These are phyloP conservation scores for Parauchenoglanis ngamensis DNA, from an alignment of 2,797 vertebrate species.

Conservation along the genomic window DNA sequence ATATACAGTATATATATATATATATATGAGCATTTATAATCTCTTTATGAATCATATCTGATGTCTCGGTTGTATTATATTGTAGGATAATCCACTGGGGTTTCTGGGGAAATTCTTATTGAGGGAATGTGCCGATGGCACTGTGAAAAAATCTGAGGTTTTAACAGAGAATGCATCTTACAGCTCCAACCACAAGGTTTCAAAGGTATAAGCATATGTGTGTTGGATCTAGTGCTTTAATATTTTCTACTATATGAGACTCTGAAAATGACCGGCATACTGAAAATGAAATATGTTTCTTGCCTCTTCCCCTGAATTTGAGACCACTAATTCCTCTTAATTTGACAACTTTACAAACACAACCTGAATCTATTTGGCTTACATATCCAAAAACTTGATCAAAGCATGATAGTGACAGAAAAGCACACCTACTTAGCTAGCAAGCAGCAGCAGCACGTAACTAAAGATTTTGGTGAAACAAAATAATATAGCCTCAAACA, in stretches of 20 bases:
- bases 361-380: too few species aligned
- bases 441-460: too few species aligned
- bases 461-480: too few species aligned
- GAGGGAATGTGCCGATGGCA: slow-evolving; percentile 59
- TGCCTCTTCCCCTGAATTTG: too few species aligned
- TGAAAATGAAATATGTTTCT: not conserved
- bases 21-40: not conserved
- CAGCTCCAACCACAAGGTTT: slow-evolving; percentile 6
- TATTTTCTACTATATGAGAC: not conserved
- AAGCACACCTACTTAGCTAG: too few species aligned
- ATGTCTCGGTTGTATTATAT: slow-evolving; percentile 5
- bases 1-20: too few species aligned
- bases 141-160: slow-evolving; percentile 36
- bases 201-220: slow-evolving; percentile 62
- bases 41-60: not conserved
- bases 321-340: too few species aligned
- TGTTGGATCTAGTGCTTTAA: not conserved
- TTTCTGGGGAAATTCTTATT: slow-evolving; percentile 76
- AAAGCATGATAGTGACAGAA: not conserved
- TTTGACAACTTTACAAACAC: too few species aligned
- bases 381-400: too few species aligned
- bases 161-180: slow-evolving; percentile 35
- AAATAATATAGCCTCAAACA: too few species aligned
- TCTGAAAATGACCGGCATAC: not conserved
- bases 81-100: slow-evolving; percentile 76